Evolutionary conservation across 1,140 invertebrate species (phyloP), one percentile per base, ranked within the genome.

Genomic region (Acromyrmex heyeri): DNA sequence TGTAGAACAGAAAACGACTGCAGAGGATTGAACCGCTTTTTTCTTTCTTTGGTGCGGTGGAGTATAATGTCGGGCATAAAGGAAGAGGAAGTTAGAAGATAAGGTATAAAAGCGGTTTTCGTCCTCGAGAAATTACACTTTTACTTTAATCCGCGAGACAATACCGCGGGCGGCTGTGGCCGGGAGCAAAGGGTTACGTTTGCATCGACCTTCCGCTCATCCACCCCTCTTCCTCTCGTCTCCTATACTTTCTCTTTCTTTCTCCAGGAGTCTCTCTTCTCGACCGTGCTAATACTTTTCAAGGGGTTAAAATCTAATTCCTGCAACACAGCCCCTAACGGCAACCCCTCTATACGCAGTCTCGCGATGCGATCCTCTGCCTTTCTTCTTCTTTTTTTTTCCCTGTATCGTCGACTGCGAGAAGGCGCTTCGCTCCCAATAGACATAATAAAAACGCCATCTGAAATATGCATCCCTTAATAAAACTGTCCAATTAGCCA

Each of bases 391-490:
- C 73, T 59, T 73, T 83, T 67, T 65, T 79, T 62, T 67, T 78
- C 59, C 61, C 12, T 27, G 44, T 57, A 2, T 59, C 38, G 38
- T 10, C 67, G 16, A 44, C 27, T 38, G 30, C 14, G 75, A 72
- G 64, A 59, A 64, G 53, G 53, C 65, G 64, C 59, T 85, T 87
- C 89, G 79, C 87, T 91, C 92, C 92, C 93, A 92, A 94, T 93
- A 93, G 93, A 93, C 92, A 92, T 95, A 94, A 95, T 95, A 95
- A 95, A 95, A 95, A 93, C 90, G 91, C 92, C 94, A 94, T 94
- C 93, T 95, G 93, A 95, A 95, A 95, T 95, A 95, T 95, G 94
- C 94, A 95, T 95, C 92, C 93, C 93, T 95, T 95, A 94, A 95
- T 95, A 95, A 95, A 95, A 95, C 93, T 93, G 92, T 95, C 94